Base-by-base conservation (phyloP, 2,113 vertebrate genomes). In the Albula goreensis region DNA sequence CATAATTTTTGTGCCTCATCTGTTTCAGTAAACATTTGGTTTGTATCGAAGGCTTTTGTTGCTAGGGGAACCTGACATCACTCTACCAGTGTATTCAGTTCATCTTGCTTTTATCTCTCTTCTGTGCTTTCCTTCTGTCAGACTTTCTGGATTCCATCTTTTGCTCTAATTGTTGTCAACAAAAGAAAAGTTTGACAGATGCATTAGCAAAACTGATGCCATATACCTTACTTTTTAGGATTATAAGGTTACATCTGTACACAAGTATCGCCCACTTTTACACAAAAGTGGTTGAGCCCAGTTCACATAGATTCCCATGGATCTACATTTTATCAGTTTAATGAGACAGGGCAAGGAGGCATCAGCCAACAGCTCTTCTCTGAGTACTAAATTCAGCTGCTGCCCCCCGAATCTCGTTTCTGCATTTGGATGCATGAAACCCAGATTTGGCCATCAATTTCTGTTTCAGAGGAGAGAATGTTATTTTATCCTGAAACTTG, bases 141-240 rank as follows among this genome's bases (percentile, higher is more conserved):
- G 70, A n/a, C 57, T 83, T n/a, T 74, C 66, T 41, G 7, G 6
- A 15, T 51, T 25, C 50, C 48, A 70, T 11, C 19, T 74, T 74
- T 74, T 22, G 87, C 89, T 91, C 88, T 78, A 85, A 89, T 93
- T 91, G 86, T 88, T 88, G 85, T 87, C 80, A 85, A 92, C 88
- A 88, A 1, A 41, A 92, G 90, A 77, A 5, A 78, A 90, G 87
- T 89, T 91, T 94, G 92, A 93, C 93, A 89, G 91, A 90, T 83
- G 88, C 83, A 88, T 87, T 90, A 86, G 85, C 88, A 92, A 87
- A 89, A n/a, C 9, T 74, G 70, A 74, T 74, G 19, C n/a, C 31
- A 41, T 41, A 41, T 41, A 41, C 31, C 31, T 41, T 41, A 41
- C 31, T 41, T 41, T 56, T 31, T 31, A 10, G 22, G 4, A 8